Conservation (phyloP, 2,113 vertebrate species). For the Tympanuchus pallidicinctus region DNA sequence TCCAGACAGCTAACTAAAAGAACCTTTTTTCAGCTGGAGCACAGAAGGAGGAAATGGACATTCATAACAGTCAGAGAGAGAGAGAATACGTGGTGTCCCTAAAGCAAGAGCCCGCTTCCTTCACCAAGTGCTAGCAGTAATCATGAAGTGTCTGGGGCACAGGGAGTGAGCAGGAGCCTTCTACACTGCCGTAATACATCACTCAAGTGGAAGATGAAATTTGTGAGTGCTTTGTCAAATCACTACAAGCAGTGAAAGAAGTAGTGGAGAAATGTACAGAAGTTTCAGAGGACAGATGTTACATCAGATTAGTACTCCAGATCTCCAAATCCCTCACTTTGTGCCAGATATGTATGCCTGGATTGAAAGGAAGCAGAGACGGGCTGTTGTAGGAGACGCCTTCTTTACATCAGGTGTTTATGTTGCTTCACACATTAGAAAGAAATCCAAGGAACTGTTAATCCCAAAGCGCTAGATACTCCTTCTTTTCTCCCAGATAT, state of each 20-base stretch:
- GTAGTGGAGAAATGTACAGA: background rate
- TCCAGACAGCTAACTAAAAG: background rate
- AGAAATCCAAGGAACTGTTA: background rate
- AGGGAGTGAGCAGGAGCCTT: background rate
- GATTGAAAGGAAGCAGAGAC: background rate
- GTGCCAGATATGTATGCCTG: background rate
- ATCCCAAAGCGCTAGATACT: background rate
- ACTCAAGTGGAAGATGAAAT: background rate
- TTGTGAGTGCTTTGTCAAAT: background rate
- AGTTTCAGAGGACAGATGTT: background rate
- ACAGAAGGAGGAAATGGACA: background rate
- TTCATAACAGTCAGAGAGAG: background rate
- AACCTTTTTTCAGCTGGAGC: background rate
- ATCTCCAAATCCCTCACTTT: background rate
- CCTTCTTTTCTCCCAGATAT: background rate
- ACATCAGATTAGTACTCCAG: background rate
- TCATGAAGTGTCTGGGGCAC: background rate
- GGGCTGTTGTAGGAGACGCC: background rate
- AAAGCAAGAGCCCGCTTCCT: background rate
- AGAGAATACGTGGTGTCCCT: background rate
- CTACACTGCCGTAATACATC: background rate
- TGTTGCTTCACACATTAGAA: background rate
- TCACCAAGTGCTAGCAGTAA: background rate
- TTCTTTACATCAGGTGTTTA: background rate
- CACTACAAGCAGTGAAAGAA: background rate